These are phyloP conservation scores for Mustela nigripes DNA, from an alignment of 2,113 vertebrate species.

Conservation along the genomic window DNA sequence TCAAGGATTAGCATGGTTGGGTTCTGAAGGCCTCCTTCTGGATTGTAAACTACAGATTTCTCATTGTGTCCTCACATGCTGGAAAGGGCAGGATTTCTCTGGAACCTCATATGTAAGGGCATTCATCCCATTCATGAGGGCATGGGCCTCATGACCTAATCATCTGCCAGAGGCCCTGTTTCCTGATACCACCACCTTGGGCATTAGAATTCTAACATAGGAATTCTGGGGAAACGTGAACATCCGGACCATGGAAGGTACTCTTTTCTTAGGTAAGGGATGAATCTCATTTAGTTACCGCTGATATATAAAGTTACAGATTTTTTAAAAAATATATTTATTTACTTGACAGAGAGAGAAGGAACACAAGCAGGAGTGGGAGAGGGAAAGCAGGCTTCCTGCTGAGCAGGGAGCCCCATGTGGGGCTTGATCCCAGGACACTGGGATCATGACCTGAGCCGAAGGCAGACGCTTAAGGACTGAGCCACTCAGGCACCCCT, in stretches of 20 bases:
- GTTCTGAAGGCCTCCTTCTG: neutral
- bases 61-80: neutral
- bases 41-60: neutral
- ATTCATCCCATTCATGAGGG: neutral
- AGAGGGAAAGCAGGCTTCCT: too few relatives aligned
- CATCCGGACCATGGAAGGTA: neutral
- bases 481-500: too few relatives aligned
- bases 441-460: too few relatives aligned
- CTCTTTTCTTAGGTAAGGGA: neutral
- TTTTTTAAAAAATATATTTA: too few relatives aligned
- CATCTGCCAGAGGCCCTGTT: neutral
- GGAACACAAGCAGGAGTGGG: too few relatives aligned
- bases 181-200: neutral
- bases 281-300: neutral
- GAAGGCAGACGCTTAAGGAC: too few relatives aligned
- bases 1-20: neutral
- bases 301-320: neutral
- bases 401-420: too few relatives aligned
- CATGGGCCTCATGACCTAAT: neutral
- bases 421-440: too few relatives aligned
- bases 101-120: neutral
- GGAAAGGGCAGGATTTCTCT: neutral
- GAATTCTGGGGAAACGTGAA: neutral
- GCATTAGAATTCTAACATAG: neutral
- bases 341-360: too few relatives aligned